phyloP scores from a whole-genome alignment of 2,113 vertebrate genomes.

The Pluvialis apricaria region DNA sequence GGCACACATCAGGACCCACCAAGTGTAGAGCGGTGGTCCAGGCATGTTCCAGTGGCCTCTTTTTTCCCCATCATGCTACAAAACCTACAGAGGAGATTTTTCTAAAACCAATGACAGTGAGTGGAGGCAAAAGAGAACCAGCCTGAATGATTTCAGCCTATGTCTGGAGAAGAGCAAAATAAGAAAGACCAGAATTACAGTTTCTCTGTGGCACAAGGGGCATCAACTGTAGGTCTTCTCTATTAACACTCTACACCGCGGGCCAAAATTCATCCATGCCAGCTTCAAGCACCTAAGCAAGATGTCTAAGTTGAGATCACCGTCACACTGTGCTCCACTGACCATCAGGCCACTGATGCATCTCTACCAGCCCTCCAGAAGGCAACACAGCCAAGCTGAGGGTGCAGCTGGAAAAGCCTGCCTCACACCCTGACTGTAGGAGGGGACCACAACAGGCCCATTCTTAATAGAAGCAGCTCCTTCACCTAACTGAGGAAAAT shows the following conservation, averaged over 20 bases:
- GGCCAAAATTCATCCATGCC: neutral
- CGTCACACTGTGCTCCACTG: rapidly evolving
- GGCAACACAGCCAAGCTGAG: neutral
- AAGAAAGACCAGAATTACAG: neutral
- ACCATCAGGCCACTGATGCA: neutral
- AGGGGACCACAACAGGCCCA: neutral
- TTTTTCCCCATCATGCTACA: neutral
- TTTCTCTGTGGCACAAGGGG: neutral
- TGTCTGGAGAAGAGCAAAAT: neutral
- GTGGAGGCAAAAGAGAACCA: neutral
- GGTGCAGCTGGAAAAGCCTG: neutral
- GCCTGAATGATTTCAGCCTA: neutral
- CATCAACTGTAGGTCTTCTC: neutral
- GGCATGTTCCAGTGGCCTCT: neutral
- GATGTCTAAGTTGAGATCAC: neutral
- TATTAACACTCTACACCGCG: neutral
- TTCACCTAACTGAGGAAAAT: neutral
- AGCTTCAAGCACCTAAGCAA: neutral
- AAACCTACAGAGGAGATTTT: neutral
- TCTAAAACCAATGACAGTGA: neutral
- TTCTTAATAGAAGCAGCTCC: neutral
- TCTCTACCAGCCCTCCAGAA: neutral
- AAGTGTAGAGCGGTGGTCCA: neutral
- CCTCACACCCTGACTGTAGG: neutral
- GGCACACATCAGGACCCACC: rapidly evolving